Percentiles rank a stretch among this genome's conserved stretches.
phyloP scores from a whole-genome alignment of 2,888 invertebrate species.

The Eudasyphora cyanicolor region DNA sequence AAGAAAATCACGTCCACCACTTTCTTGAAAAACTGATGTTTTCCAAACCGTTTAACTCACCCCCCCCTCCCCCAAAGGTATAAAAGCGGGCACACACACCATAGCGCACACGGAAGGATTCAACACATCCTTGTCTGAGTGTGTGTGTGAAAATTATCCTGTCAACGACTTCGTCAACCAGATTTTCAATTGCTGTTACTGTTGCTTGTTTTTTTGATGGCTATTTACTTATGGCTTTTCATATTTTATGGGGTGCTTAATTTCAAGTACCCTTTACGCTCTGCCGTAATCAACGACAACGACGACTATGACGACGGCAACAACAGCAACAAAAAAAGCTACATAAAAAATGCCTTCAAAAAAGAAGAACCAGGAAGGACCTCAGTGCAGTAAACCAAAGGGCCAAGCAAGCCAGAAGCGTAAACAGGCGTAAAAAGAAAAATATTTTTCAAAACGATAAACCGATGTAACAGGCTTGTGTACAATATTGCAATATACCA shows the following conservation, averaged over 20 bases:
- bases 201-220: slow-evolving; percentile 63
- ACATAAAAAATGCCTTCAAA: slow-evolving; percentile 30
- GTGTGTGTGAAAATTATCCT: slow-evolving; percentile 45
- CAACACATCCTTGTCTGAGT: background rate
- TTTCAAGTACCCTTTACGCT: slow-evolving; percentile 63
- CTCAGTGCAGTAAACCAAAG: background rate
- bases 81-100: background rate
- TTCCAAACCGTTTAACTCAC: slow-evolving; percentile 15
- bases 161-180: slow-evolving; percentile 60
- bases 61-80: background rate
- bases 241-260: slow-evolving; percentile 68
- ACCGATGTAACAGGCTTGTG: slow-evolving; percentile 28
- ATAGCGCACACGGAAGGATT: background rate
- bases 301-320: slow-evolving; percentile 3
- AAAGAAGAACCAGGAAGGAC: slow-evolving; percentile 18
- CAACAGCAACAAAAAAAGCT: slow-evolving; percentile 16
- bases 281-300: slow-evolving; percentile 42
- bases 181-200: slow-evolving; percentile 54
- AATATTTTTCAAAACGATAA: slow-evolving; percentile 47
- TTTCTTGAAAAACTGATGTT: background rate
- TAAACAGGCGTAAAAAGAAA: slow-evolving; percentile 51
- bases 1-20: background rate
- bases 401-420: slow-evolving; percentile 8
- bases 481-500: slow-evolving; percentile 37
- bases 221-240: slow-evolving; percentile 65